Evolutionary conservation across 2,888 invertebrate species (phyloP).

Genomic region (Amphipyra berbera): DNA sequence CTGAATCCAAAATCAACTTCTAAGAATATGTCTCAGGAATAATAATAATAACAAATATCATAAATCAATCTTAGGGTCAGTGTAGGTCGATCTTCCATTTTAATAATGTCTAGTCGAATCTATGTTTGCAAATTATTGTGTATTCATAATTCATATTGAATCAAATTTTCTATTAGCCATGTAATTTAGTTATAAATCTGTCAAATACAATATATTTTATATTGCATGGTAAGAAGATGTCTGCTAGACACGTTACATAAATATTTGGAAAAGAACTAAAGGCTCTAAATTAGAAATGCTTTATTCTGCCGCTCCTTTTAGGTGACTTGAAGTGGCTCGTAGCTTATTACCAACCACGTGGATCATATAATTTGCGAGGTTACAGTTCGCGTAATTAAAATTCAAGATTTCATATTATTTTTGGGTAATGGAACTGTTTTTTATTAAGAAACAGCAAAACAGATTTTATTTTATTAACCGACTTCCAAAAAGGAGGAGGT

Average conservation of each 20-base stretch:
- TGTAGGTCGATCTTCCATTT: constrained; percentile 11
- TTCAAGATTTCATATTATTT: constrained; percentile 32
- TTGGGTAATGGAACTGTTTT: constrained; percentile 13
- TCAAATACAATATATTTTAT: constrained; percentile 27
- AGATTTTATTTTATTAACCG: no score
- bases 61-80: constrained; percentile 9
- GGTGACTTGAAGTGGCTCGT: no score
- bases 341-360: no score
- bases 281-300: no score
- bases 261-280: no score
- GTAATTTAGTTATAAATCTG: constrained; percentile 28
- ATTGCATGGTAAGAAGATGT: no score
- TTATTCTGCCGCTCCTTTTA: no score
- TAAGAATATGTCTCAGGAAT: neutral
- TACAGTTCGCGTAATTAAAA: constrained; percentile 43
- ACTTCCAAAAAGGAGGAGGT: no score
- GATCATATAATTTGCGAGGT: no score
- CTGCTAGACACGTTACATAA: no score
- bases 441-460: constrained; percentile 1
- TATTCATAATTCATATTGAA: constrained; percentile 32
- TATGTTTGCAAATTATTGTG: constrained; percentile 23
- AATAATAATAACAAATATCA: constrained; percentile 20
- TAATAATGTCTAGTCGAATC: constrained; percentile 17
- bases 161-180: constrained; percentile 19
- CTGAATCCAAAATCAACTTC: constrained; percentile 3